Evolutionary conservation across 2,888 invertebrate genomes (phyloP).

Genomic region (Caradrina kadenii): DNA sequence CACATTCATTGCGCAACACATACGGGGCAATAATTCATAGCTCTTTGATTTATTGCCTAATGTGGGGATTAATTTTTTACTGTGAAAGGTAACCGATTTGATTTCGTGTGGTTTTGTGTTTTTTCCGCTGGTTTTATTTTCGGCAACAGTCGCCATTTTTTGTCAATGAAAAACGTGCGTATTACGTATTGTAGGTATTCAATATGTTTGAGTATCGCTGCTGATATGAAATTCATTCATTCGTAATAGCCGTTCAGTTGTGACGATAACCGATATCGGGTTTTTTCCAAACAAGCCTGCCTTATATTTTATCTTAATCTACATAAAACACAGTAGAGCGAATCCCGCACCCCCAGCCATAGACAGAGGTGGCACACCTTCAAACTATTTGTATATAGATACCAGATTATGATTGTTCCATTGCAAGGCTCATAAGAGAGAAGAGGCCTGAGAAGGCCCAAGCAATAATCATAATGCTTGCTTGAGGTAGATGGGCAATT

Average conservation of each 20-base stretch:
- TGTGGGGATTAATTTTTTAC: conserved; percentile 37
- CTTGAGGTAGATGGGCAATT: too few relatives aligned
- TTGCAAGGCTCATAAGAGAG: too few relatives aligned
- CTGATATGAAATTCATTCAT: conserved; percentile 26
- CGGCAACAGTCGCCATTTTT: neutral
- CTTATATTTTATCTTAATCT: neutral
- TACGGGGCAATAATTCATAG: conserved; percentile 45
- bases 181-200: neutral
- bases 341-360: too few relatives aligned
- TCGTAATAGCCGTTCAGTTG: neutral
- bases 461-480: too few relatives aligned
- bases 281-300: neutral
- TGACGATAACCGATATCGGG: neutral
- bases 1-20: conserved; percentile 10
- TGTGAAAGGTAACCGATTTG: conserved; percentile 2
- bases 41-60: conserved; percentile 58
- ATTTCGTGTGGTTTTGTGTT: neutral
- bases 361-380: too few relatives aligned
- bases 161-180: conserved; percentile 1
- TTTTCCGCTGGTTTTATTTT: neutral
- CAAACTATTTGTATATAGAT: too few relatives aligned
- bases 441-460: too few relatives aligned
- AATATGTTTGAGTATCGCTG: neutral
- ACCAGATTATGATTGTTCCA: too few relatives aligned
- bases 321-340: neutral